Percentiles rank a stretch among this genome's conserved stretches.
Evolutionary conservation across 2,888 invertebrate genomes (phyloP).

Genomic region (Lomographa bimaculata): DNA sequence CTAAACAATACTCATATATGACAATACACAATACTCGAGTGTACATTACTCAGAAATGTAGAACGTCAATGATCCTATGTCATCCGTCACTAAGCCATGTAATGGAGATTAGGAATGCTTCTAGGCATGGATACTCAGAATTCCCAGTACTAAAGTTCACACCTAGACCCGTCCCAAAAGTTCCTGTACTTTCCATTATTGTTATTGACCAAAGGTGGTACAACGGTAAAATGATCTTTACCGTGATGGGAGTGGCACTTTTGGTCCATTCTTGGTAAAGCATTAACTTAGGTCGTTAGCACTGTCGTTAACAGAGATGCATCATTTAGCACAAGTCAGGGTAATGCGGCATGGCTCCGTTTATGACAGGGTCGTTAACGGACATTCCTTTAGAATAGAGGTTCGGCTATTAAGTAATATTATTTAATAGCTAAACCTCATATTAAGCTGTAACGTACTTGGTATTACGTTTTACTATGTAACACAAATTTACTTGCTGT

Average conservation of each 20-base stretch:
- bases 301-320: constrained; percentile 31
- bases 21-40: no score
- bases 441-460: no score
- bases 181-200: background rate
- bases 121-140: constrained; percentile 50
- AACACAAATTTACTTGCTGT: no score
- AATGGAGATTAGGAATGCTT: constrained; percentile 45
- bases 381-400: background rate
- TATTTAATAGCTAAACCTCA: no score
- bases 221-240: no score
- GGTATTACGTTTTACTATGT: no score
- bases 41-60: no score
- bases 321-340: constrained; percentile 14
- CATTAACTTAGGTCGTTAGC: constrained; percentile 40
- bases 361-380: constrained; percentile 12
- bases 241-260: constrained; percentile 4
- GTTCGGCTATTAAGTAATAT: background rate
- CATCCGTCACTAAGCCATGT: constrained; percentile 19
- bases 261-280: background rate
- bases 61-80: constrained; percentile 25
- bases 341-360: constrained; percentile 5
- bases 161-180: constrained; percentile 4
- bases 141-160: constrained; percentile 41
- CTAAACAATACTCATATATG: no score
- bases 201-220: background rate